Percentiles rank a stretch among this genome's conserved stretches.
Evolutionary conservation across 2,797 vertebrate genomes (phyloP).

Genomic region (Channallabes apus): DNA sequence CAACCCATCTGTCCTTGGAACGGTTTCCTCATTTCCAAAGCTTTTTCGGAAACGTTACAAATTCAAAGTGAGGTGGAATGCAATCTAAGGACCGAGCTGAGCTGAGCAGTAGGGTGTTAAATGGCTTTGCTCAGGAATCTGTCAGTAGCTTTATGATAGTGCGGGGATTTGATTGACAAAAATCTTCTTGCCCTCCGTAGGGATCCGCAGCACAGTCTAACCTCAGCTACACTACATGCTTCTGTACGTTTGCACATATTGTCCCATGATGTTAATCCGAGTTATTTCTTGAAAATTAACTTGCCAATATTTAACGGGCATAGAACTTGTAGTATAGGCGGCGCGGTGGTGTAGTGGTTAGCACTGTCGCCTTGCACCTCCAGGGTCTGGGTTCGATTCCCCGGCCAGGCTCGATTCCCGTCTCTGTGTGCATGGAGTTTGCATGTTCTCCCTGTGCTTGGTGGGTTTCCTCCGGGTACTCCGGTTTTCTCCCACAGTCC

Average conservation of each 20-base stretch:
- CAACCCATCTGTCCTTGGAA: neutral
- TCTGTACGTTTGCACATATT: neutral
- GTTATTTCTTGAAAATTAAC: too few relatives aligned
- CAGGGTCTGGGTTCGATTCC: too few relatives aligned
- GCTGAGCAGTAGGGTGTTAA: neutral
- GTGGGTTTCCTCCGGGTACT: too few relatives aligned
- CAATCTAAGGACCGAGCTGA: neutral
- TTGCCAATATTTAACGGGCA: too few relatives aligned
- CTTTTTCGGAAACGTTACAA: neutral
- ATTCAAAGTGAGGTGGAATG: neutral
- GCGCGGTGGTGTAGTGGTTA: too few relatives aligned
- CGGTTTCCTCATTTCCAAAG: neutral
- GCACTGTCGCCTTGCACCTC: too few relatives aligned
- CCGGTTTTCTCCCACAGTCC: too few relatives aligned
- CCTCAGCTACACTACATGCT: neutral
- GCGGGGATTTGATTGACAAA: slow-evolving; percentile 11
- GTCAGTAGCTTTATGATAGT: neutral
- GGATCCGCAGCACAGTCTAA: neutral
- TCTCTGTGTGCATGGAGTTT: too few relatives aligned
- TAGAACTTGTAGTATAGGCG: too few relatives aligned
- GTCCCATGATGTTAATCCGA: neutral
- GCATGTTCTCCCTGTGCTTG: too few relatives aligned
- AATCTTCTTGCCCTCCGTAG: neutral
- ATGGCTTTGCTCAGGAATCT: neutral
- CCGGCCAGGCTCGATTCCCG: too few relatives aligned